These are phyloP conservation scores for Dufourea novaeangliae DNA, from an alignment of 1,140 invertebrate genomes.

Conservation along the genomic window DNA sequence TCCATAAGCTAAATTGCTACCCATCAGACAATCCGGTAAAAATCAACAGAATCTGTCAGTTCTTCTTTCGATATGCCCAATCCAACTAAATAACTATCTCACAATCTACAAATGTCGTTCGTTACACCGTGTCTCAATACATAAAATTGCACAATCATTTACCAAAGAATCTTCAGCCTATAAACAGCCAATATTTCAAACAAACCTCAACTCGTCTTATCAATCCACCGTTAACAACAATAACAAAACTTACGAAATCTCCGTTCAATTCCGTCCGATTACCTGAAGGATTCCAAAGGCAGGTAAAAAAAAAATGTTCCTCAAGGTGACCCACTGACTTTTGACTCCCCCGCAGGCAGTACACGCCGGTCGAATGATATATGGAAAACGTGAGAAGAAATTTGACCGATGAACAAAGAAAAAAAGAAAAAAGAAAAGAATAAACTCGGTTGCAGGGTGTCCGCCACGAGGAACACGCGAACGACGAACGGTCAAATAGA, in stretches of 20 bases:
- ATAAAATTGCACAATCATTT: no score
- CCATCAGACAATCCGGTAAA: no score
- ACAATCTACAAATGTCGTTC: no score
- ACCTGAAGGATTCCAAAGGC: slow-evolving; percentile 6
- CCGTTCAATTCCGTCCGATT: background rate
- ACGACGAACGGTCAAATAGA: slow-evolving; percentile 1
- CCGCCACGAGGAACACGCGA: slow-evolving; percentile 6
- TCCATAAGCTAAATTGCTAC: no score
- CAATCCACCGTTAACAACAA: background rate
- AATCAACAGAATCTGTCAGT: no score
- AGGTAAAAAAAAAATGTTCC: background rate
- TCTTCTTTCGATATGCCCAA: no score
- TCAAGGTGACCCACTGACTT: slow-evolving; percentile 41
- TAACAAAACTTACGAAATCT: background rate
- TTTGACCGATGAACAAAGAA: background rate
- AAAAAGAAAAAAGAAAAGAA: no score
- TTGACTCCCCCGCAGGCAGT: background rate
- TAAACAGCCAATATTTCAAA: no score
- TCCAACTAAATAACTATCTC: no score
- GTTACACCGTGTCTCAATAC: no score
- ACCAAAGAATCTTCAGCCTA: no score
- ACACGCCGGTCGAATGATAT: background rate
- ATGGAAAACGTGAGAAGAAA: background rate
- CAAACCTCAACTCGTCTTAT: no score
- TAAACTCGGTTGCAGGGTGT: background rate